Evolutionary conservation across 2,888 invertebrate genomes (phyloP).

Genomic region (Elysia crispata): DNA sequence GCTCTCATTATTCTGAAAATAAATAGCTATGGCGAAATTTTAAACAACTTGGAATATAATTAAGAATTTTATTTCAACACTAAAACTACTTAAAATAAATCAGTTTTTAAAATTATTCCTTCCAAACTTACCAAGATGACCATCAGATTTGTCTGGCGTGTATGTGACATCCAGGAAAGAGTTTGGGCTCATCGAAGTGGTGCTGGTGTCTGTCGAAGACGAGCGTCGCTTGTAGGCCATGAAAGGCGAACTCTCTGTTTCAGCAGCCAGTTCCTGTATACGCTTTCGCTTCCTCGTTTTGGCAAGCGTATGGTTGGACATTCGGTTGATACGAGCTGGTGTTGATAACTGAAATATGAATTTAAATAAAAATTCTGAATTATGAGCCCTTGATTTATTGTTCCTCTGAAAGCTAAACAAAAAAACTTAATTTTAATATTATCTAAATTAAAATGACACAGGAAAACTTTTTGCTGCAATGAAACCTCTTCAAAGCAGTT

Average conservation of each 20-base stretch:
- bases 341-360: constrained; percentile 31
- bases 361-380: too few species aligned
- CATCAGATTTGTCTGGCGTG: constrained; percentile 76
- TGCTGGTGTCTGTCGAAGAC: constrained; percentile 85
- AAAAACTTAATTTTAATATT: background rate
- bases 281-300: constrained; percentile 86
- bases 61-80: too few species aligned
- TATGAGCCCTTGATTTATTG: too few species aligned
- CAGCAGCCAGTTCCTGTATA: constrained; percentile 81
- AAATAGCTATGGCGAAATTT: too few species aligned
- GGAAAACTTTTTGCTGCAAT: background rate
- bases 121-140: constrained; percentile 40
- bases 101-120: background rate
- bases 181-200: constrained; percentile 87
- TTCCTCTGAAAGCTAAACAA: too few species aligned
- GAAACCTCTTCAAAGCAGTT: background rate
- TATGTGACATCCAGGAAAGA: constrained; percentile 92
- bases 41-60: too few species aligned
- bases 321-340: constrained; percentile 25
- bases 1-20: too few species aligned
- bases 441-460: too few species aligned
- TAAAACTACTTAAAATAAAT: too few species aligned
- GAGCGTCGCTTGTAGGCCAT: constrained; percentile 87
- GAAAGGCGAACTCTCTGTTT: constrained; percentile 74
- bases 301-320: constrained; percentile 31